Evolutionary conservation across 1,140 invertebrate genomes (phyloP).

Genomic region (Phymorhynchus buccinoides): DNA sequence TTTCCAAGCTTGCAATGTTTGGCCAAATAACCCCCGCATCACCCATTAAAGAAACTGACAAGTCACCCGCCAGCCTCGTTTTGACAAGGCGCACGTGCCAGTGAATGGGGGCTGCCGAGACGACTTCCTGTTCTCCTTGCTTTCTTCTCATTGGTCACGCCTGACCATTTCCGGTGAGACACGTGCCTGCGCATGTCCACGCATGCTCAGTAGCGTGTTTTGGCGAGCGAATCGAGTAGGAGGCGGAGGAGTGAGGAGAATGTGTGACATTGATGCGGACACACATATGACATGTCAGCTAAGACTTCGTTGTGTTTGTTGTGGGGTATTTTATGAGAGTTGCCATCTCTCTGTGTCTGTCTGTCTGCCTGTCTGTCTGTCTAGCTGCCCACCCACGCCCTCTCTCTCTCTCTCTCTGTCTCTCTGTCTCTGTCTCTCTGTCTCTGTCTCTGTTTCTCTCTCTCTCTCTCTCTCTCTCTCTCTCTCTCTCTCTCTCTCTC

Average conservation of each 20-base stretch:
- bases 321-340: not conserved
- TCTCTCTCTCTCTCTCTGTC: not conserved
- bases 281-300: conserved; percentile 36
- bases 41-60: too few species aligned
- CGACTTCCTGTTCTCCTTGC: conserved; percentile 21
- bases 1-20: too few species aligned
- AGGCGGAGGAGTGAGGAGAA: conserved; percentile 22
- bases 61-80: not conserved
- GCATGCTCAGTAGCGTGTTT: not conserved
- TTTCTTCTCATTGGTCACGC: conserved; percentile 28
- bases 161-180: conserved; percentile 37
- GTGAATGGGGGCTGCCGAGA: not conserved
- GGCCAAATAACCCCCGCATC: too few species aligned
- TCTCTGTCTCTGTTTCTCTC: not conserved
- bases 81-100: not conserved
- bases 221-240: not conserved
- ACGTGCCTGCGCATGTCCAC: conserved; percentile 37
- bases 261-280: conserved; percentile 30
- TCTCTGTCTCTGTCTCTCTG: not conserved
- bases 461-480: not conserved
- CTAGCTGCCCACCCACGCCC: too few species aligned
- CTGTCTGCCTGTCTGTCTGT: not conserved
- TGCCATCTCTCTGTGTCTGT: not conserved
- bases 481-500: not conserved
- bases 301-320: conserved; percentile 18